A percentile compares a stretch with the other conserved stretches of the same genome.
These are phyloP conservation scores for Polymixis lichenea DNA, from an alignment of 2,888 invertebrate species.

Conservation along the genomic window DNA sequence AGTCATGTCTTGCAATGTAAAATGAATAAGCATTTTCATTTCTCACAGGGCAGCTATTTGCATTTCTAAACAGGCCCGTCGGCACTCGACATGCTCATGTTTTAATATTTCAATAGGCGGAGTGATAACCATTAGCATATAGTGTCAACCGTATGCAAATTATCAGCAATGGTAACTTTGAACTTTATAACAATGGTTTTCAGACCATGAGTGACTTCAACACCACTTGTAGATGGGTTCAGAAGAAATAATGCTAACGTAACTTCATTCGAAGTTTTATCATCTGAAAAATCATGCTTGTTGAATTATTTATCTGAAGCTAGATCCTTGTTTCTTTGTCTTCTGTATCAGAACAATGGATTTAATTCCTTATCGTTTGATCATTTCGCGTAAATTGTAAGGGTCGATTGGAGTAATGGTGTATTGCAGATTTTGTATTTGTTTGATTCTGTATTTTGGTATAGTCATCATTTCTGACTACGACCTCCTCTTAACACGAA, in stretches of 20 bases:
- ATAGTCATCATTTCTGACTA: not conserved
- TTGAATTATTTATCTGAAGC: slow-evolving; percentile 40
- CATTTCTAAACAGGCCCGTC: slow-evolving; percentile 50
- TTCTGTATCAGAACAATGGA: slow-evolving; percentile 37
- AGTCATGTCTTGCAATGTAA: slow-evolving; percentile 27
- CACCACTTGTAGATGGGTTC: slow-evolving; percentile 8
- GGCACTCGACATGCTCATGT: slow-evolving; percentile 44
- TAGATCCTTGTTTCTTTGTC: slow-evolving; percentile 28
- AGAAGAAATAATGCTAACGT: slow-evolving; percentile 25
- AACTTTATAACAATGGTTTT: slow-evolving; percentile 56
- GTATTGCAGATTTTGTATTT: slow-evolving; percentile 1
- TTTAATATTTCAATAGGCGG: slow-evolving; percentile 52
- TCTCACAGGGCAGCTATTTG: slow-evolving; percentile 50
- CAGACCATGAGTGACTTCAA: slow-evolving; percentile 26
- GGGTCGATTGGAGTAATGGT: slow-evolving; percentile 8
- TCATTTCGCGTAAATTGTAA: slow-evolving; percentile 36
- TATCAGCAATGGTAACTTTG: slow-evolving; percentile 48
- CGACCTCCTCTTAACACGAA: no score
- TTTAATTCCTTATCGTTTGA: slow-evolving; percentile 27
- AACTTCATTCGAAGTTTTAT: slow-evolving; percentile 27
- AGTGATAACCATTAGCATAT: slow-evolving; percentile 58
- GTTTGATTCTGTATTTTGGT: not conserved
- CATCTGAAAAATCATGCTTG: slow-evolving; percentile 35
- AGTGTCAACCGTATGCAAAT: slow-evolving; percentile 56
- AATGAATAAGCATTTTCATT: slow-evolving; percentile 55